Evolutionary conservation across 2,888 invertebrate species (phyloP).

Genomic region (Himalopsyche kuldschensis): DNA sequence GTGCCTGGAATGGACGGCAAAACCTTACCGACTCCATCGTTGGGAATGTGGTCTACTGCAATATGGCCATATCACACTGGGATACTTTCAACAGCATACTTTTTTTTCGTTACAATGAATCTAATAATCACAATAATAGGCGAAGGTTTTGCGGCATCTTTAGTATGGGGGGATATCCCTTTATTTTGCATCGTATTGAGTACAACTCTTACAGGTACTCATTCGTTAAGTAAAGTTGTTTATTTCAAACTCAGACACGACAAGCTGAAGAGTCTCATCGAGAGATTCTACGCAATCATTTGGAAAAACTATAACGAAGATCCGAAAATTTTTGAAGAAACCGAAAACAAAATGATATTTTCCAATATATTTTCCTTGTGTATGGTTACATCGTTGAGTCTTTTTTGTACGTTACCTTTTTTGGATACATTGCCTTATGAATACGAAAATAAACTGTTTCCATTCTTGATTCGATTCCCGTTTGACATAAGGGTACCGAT

Average conservation of each 20-base stretch:
- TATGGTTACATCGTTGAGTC: no score
- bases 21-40: not conserved
- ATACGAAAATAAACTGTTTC: not conserved
- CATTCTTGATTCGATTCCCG: not conserved
- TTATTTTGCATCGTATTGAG: not conserved
- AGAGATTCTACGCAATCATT: not conserved
- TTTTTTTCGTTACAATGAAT: no score
- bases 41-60: not conserved
- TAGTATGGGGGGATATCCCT: not conserved
- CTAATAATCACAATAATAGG: not conserved
- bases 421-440: no score
- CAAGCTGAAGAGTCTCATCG: no score
- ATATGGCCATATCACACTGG: not conserved
- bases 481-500: not conserved
- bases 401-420: no score
- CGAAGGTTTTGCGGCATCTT: not conserved
- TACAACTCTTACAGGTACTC: not conserved
- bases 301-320: not conserved
- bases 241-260: no score
- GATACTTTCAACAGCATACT: not conserved
- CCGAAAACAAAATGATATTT: no score
- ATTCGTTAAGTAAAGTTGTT: not conserved
- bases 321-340: no score
- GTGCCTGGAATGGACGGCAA: no score
- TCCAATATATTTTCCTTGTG: no score